Evolutionary conservation across 2,113 vertebrate species (phyloP).

Genomic region (Gobio gobio): DNA sequence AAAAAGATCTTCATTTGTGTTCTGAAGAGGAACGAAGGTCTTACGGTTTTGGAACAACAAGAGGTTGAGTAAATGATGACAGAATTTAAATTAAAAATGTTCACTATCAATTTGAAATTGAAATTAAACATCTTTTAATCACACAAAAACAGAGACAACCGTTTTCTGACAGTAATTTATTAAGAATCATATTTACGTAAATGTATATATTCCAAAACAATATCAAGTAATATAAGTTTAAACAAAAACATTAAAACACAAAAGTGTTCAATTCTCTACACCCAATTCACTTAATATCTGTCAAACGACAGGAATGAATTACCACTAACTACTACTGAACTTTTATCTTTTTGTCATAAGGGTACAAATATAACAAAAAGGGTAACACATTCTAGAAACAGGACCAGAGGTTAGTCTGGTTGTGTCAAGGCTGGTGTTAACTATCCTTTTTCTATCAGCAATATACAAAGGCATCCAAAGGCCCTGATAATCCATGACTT

Average conservation of each 20-base stretch:
- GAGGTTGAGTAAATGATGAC: no score
- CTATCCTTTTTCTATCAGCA: background rate
- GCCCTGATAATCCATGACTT: constrained; percentile 3
- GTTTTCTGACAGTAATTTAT: constrained; percentile 37
- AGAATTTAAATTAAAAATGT: no score
- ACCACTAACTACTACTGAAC: background rate
- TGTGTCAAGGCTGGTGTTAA: background rate
- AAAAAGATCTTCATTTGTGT: no score
- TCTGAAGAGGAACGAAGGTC: no score
- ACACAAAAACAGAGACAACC: background rate
- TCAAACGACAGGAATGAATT: background rate
- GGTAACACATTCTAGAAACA: background rate
- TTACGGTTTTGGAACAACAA: no score
- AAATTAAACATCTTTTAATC: background rate
- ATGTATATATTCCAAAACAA: constrained; percentile 30
- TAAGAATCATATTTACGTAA: constrained; percentile 39
- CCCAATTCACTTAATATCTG: background rate
- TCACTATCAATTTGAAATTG: no score
- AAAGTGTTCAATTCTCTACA: background rate
- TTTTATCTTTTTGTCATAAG: background rate
- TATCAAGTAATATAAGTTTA: constrained; percentile 27
- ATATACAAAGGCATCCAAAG: background rate
- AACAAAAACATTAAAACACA: constrained; percentile 41
- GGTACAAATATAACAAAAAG: constrained; percentile 23
- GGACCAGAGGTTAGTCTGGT: background rate